These are phyloP conservation scores for Chymomyza procnemis DNA, from an alignment of 2,888 invertebrate species.

Conservation along the genomic window DNA sequence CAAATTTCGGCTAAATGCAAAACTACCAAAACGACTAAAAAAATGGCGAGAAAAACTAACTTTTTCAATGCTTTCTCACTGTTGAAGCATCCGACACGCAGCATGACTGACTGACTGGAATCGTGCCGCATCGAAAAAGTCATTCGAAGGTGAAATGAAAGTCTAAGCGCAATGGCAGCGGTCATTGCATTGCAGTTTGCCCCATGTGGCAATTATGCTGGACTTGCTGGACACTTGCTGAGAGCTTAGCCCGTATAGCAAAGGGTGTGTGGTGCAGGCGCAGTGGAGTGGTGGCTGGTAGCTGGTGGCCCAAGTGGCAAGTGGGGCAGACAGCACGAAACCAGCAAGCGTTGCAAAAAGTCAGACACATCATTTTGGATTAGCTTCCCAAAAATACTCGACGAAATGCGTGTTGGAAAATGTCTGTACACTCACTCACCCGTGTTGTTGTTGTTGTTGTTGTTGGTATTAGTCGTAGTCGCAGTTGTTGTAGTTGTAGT, in stretches of 20 bases:
- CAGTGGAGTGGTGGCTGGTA: background rate
- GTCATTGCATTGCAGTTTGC: constrained; percentile 54
- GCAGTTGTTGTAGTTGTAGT: background rate
- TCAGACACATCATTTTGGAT: constrained; percentile 70
- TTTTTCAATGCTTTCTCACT: constrained; percentile 27
- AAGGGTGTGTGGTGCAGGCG: background rate
- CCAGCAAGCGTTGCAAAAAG: constrained; percentile 33
- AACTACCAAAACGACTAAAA: background rate
- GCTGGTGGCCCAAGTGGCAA: background rate
- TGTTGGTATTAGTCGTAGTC: too few species aligned
- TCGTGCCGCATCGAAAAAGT: background rate
- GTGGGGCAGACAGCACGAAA: constrained; percentile 11
- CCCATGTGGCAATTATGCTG: background rate
- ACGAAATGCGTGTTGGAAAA: constrained; percentile 30
- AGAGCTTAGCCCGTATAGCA: background rate
- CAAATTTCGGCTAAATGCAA: constrained; percentile 26
- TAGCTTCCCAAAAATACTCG: constrained; percentile 46
- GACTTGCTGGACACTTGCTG: background rate
- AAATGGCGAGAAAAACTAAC: constrained; percentile 21
- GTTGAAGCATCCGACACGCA: background rate
- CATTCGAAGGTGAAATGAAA: constrained; percentile 62
- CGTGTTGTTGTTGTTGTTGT: background rate
- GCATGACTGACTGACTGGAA: background rate
- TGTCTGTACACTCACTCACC: background rate
- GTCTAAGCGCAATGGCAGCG: constrained; percentile 33